phyloP scores from a whole-genome alignment of 1,140 invertebrate genomes.

The Octopus sinensis region DNA sequence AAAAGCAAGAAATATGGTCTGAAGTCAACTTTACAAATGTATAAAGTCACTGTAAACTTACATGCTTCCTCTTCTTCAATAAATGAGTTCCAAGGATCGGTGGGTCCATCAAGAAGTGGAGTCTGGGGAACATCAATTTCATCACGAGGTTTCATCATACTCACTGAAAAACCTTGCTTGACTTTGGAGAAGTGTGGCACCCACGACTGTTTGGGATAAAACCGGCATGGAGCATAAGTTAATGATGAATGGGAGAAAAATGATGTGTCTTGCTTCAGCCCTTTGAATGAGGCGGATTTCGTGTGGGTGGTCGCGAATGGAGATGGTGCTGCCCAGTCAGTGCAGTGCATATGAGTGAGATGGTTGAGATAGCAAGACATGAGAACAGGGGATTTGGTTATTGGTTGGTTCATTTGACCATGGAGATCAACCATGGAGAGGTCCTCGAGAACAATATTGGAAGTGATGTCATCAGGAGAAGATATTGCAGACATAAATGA shows the following conservation, averaged over 20 bases:
- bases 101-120: background rate
- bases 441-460: slow-evolving; percentile 33
- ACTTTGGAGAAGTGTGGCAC: slow-evolving; percentile 46
- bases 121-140: slow-evolving; percentile 19
- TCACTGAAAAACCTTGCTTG: slow-evolving; percentile 55
- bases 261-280: slow-evolving; percentile 39
- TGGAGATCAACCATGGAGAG: slow-evolving; percentile 82
- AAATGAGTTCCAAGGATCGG: slow-evolving; percentile 8
- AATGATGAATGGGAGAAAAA: slow-evolving; percentile 47
- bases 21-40: too few relatives aligned
- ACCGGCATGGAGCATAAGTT: slow-evolving; percentile 12
- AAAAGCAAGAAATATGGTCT: too few relatives aligned
- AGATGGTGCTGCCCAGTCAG: slow-evolving; percentile 54
- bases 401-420: slow-evolving; percentile 91
- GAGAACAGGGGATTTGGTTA: slow-evolving; percentile 81
- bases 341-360: slow-evolving; percentile 74
- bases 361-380: slow-evolving; percentile 94
- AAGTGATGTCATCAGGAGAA: slow-evolving; percentile 64
- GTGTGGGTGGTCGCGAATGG: slow-evolving; percentile 31
- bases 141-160: slow-evolving; percentile 53
- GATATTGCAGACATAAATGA: slow-evolving; percentile 90
- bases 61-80: slow-evolving; percentile 4
- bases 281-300: slow-evolving; percentile 20
- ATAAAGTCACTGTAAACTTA: background rate
- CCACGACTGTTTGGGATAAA: slow-evolving; percentile 36